Percentiles rank a stretch among this genome's conserved stretches.
These are phyloP conservation scores for Habrosyne pyritoides DNA, from an alignment of 2,888 invertebrate species.

Conservation along the genomic window DNA sequence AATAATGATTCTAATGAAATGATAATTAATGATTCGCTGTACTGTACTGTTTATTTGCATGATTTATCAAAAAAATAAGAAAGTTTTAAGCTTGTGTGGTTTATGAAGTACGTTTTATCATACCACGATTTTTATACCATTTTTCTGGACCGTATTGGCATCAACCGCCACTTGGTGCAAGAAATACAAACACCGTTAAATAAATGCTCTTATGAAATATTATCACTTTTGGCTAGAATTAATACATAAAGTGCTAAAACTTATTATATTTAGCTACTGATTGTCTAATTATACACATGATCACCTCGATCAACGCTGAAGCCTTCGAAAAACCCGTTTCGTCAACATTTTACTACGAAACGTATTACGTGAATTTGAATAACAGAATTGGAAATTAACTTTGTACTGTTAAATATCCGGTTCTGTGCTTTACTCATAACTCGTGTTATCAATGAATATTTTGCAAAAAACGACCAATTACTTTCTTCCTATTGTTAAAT, in stretches of 20 bases:
- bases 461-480: neutral
- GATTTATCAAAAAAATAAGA: neutral
- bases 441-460: constrained; percentile 3
- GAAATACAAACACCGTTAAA: no score
- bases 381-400: constrained; percentile 21
- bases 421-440: constrained; percentile 27
- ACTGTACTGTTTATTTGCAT: neutral
- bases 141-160: no score
- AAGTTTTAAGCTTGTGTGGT: neutral
- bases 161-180: no score
- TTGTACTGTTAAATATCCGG: constrained; percentile 37
- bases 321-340: neutral
- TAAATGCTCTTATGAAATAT: no score
- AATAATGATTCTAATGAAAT: constrained; percentile 1
- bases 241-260: neutral
- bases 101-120: neutral
- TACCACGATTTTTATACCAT: no score
- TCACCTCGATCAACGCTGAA: neutral
- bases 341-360: constrained; percentile 6
- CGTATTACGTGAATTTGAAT: constrained; percentile 9
- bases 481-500: constrained; percentile 6
- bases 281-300: constrained; percentile 1
- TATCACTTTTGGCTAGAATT: no score
- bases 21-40: neutral
- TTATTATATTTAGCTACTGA: neutral